phyloP scores from a whole-genome alignment of 2,113 vertebrate genomes.

The Rhinolophus ferrumequinum region DNA sequence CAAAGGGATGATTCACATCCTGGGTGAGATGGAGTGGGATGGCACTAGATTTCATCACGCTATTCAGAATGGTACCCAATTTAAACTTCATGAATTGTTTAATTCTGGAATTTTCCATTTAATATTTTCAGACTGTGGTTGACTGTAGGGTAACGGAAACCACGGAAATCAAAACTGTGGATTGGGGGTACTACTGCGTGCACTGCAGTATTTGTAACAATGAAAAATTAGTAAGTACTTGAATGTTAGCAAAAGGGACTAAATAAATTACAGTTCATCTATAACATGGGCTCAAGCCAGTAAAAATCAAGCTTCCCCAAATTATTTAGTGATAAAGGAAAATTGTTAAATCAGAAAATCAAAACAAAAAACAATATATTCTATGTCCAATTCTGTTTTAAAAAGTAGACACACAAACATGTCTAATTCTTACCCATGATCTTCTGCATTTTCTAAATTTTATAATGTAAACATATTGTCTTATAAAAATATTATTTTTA shows the following conservation, averaged over 20 bases:
- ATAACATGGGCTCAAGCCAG: neutral
- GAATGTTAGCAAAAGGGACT: neutral
- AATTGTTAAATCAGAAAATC: neutral
- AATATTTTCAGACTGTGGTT: neutral
- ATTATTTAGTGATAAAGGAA: conserved; percentile 16
- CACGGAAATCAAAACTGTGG: neutral
- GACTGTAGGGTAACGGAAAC: neutral
- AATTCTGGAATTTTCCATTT: neutral
- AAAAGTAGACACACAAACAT: neutral
- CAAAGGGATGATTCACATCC: neutral
- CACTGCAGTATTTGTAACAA: neutral
- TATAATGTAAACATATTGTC: conserved; percentile 1
- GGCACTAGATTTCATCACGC: neutral
- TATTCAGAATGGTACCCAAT: neutral
- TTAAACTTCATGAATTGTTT: neutral
- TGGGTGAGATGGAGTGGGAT: neutral
- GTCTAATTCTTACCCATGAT: neutral
- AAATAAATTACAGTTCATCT: neutral
- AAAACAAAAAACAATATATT: neutral
- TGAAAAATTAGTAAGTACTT: conserved; percentile 29
- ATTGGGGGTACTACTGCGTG: neutral
- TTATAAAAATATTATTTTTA: neutral
- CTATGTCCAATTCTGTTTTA: neutral
- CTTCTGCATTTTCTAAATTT: conserved; percentile 30
- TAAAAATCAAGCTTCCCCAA: conserved; percentile 1